Base-by-base conservation (phyloP, 2,797 vertebrate species). In the Eremophila alpestris region DNA sequence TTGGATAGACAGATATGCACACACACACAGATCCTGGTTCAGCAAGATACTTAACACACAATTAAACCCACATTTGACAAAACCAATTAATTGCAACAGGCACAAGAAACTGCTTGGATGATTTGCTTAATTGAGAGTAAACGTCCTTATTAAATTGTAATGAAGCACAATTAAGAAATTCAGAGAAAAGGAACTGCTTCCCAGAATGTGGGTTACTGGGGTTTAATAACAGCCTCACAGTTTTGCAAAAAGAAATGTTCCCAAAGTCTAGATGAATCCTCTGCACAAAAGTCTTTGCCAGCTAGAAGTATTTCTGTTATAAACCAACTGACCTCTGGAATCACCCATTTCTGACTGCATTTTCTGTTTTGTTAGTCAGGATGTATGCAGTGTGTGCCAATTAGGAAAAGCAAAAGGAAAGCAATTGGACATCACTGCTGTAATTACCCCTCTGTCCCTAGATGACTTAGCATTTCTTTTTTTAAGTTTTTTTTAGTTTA, bases 51-150 rank as follows among this genome's bases (percentile, higher is more conserved):
- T 93, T 93, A 75, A 90, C 82, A 60, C 3, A 2, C 83, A 89
- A 88, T 94, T 95, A 94, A 94, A 90, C 49, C 16, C 1, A 0
- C 51, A 70, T 91, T 94, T 91, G 84, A 93, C 83, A 93, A 94
- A 91, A 93, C 52, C 79, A 83, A 73, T 94, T 94, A 89, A 88
- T 90, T 91, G 69, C 67, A 88, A 65, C 2, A 20, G 55, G 82
- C 71, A 0, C 55, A 90, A 92, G 60, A 73, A 87, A 83, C 79
- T 90, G 83, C 87, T 88, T 88, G 91, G 71, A 75, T 94, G 89
- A 83, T 96, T 94, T 94, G 89, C 94, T 93, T 85, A 94, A 96
- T 91, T 96, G 93, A 97, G 85, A 74, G 87, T 95, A 96, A 94
- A 91, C 82, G 63, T 94, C 64, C 78, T 77, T 94, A 93, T 87